Conservation (phyloP, 2,113 vertebrate species). For the Panthera uncia region DNA sequence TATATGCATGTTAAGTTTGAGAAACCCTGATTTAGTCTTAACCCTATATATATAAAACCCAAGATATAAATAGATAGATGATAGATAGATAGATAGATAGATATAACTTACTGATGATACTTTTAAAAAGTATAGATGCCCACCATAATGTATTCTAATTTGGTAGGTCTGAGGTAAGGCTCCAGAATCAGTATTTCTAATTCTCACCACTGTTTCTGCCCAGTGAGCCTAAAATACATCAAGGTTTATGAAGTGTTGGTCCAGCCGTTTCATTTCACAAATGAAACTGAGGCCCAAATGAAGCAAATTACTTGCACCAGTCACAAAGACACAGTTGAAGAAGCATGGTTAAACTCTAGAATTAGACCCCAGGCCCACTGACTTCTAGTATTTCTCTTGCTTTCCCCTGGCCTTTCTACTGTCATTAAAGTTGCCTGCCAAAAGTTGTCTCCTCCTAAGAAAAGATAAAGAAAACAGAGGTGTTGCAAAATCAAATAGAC, state of each 20-base stretch:
- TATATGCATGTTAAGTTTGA: neutral
- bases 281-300: neutral
- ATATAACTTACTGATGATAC: neutral
- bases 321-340: constrained; percentile 2
- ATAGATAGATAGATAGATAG: neutral
- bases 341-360: neutral
- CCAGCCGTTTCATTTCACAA: neutral
- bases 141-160: neutral
- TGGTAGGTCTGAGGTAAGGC: neutral
- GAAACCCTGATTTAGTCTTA: neutral
- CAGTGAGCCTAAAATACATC: neutral
- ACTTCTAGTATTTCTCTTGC: neutral
- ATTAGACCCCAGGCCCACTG: neutral
- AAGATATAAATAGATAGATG: neutral
- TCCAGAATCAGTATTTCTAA: neutral
- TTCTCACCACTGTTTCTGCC: neutral
- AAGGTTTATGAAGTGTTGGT: neutral
- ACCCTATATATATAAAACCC: neutral
- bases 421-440: constrained; percentile 34
- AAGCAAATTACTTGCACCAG: neutral
- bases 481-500: constrained; percentile 39
- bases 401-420: neutral
- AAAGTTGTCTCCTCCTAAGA: neutral
- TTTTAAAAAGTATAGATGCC: neutral
- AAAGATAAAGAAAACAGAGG: neutral